Conservation (phyloP, 2,113 vertebrate species). For the Sitta europaea region DNA sequence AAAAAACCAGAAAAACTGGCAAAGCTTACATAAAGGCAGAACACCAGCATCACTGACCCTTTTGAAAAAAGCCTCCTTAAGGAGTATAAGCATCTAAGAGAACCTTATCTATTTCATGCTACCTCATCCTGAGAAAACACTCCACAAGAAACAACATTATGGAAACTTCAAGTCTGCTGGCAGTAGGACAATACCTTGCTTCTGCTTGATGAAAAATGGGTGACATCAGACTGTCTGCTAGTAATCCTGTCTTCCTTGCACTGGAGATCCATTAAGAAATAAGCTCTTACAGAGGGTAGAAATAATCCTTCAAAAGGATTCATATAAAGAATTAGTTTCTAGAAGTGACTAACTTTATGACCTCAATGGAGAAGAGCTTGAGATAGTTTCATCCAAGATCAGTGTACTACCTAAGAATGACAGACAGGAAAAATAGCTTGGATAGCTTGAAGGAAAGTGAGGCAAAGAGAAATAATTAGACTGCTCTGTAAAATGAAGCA, state of each 20-base stretch:
- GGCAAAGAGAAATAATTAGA: background rate
- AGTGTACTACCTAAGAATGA: background rate
- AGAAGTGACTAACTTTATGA: background rate
- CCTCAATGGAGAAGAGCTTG: background rate
- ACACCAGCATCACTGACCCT: background rate
- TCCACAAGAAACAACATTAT: background rate
- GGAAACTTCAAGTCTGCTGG: background rate
- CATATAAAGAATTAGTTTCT: background rate
- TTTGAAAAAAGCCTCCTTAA: background rate
- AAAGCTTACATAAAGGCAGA: background rate
- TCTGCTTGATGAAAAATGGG: background rate
- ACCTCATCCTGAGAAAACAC: background rate
- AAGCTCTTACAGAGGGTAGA: background rate
- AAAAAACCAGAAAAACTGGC: background rate
- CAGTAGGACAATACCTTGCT: background rate
- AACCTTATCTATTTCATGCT: fast-evolving
- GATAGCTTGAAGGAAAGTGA: background rate
- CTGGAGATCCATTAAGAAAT: background rate
- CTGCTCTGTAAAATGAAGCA: background rate
- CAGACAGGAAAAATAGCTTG: background rate
- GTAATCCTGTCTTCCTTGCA: background rate
- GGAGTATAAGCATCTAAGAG: background rate
- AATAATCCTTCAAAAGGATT: background rate
- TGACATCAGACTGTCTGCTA: background rate
- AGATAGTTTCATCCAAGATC: background rate